A percentile compares a stretch with the other conserved stretches of the same genome.
phyloP scores from a whole-genome alignment of 2,797 vertebrate genomes.

The Oreortyx pictus region DNA sequence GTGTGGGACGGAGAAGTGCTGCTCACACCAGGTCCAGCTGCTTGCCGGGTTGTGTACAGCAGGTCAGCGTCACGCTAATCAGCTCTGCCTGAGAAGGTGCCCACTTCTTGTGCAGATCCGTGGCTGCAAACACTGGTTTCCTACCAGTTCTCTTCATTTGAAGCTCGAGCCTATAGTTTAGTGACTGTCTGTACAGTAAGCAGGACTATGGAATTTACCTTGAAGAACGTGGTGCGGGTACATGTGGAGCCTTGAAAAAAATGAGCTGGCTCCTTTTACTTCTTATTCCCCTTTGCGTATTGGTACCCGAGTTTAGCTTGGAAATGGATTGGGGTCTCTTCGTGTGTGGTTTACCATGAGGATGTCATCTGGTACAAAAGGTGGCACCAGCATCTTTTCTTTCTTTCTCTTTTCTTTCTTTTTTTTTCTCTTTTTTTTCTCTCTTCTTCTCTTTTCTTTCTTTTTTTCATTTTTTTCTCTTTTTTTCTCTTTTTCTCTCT shows the following conservation, averaged over 20 bases:
- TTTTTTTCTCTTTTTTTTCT: no score
- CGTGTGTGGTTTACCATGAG: not conserved
- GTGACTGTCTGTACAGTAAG: not conserved
- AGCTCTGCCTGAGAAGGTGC: not conserved
- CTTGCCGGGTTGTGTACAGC: not conserved
- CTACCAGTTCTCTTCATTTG: not conserved
- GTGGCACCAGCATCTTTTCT: not conserved
- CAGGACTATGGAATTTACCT: not conserved
- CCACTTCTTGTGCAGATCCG: rapidly evolving
- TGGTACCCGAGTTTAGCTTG: not conserved
- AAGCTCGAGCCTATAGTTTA: not conserved
- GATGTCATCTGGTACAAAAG: not conserved
- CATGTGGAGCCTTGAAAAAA: not conserved
- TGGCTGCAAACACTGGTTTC: not conserved
- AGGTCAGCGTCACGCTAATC: not conserved
- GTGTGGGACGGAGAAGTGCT: rapidly evolving
- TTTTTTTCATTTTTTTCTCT: no score
- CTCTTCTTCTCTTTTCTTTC: no score
- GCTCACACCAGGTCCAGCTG: not conserved
- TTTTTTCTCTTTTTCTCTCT: no score
- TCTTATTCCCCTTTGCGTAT: not conserved
- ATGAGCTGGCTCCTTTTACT: not conserved
- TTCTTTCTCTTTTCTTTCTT: no score
- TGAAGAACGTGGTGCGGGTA: not conserved
- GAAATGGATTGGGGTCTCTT: not conserved